A percentile compares a stretch with the other conserved stretches of the same genome.
Conservation (phyloP, 2,797 vertebrate species). For the Kryptolebias ocellatus region DNA sequence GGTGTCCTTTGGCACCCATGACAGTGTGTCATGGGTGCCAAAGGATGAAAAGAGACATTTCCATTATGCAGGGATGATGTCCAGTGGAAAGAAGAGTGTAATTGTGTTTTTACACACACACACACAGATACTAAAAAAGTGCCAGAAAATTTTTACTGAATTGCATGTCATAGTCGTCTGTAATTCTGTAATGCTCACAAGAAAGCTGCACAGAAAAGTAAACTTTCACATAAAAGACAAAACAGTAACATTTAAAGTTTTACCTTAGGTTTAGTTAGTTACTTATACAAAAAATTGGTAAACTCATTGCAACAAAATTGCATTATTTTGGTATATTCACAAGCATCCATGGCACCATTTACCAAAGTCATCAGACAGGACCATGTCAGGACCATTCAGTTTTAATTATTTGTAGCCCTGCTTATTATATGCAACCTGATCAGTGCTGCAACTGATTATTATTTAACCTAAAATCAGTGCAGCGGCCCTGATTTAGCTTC, state of each 20-base stretch:
- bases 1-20: too few relatives aligned
- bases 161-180: conserved; percentile 3
- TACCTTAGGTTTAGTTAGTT: too few relatives aligned
- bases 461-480: too few relatives aligned
- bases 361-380: not conserved
- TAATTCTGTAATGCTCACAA: not conserved
- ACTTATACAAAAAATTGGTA: too few relatives aligned
- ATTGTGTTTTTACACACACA: too few relatives aligned
- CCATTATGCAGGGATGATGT: conserved; percentile 39
- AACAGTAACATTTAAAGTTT: not conserved
- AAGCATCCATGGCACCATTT: not conserved
- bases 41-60: conserved; percentile 49
- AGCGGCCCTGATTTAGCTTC: too few relatives aligned
- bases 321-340: not conserved
- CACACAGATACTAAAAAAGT: not conserved
- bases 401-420: not conserved
- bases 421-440: not conserved
- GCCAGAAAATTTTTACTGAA: conserved; percentile 28
- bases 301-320: too few relatives aligned
- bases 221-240: conserved; percentile 1
- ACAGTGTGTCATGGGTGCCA: conserved; percentile 41
- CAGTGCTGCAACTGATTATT: not conserved
- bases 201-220: conserved; percentile 2
- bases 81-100: conserved; percentile 34
- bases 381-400: not conserved